Conservation (phyloP, 2,797 vertebrate species). For the Mormyrus hasselquistii region DNA sequence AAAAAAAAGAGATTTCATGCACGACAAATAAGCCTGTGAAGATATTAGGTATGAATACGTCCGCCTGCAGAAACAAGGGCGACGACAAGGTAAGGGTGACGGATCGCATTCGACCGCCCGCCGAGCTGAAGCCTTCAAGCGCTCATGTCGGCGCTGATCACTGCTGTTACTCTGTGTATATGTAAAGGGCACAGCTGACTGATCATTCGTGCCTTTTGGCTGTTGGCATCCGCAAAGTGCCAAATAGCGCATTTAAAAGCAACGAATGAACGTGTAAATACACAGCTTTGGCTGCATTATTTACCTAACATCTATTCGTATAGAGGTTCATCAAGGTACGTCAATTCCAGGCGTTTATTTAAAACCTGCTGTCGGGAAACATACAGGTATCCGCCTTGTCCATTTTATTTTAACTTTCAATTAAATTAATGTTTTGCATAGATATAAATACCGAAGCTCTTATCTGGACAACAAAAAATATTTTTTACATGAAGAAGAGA, state of each 20-base stretch:
- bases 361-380: background rate
- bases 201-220: background rate
- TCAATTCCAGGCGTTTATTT: background rate
- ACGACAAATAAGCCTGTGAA: background rate
- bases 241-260: slow-evolving; percentile 9
- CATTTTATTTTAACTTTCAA: background rate
- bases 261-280: background rate
- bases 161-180: slow-evolving; percentile 6
- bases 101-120: slow-evolving; percentile 49
- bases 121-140: slow-evolving; percentile 49
- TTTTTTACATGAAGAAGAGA: background rate
- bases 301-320: background rate
- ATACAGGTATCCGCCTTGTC: background rate
- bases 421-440: background rate
- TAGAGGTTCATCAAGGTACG: background rate
- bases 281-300: background rate
- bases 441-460: background rate
- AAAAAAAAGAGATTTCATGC: background rate
- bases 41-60: background rate
- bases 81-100: slow-evolving; percentile 56
- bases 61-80: background rate
- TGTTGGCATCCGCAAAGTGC: background rate
- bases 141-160: slow-evolving; percentile 24
- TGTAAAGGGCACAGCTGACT: slow-evolving; percentile 7
- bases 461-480: background rate